A percentile compares a stretch with the other conserved stretches of the same genome.
These are phyloP conservation scores for Camptogramma bilineatum DNA, from an alignment of 2,888 invertebrate species.

Conservation along the genomic window DNA sequence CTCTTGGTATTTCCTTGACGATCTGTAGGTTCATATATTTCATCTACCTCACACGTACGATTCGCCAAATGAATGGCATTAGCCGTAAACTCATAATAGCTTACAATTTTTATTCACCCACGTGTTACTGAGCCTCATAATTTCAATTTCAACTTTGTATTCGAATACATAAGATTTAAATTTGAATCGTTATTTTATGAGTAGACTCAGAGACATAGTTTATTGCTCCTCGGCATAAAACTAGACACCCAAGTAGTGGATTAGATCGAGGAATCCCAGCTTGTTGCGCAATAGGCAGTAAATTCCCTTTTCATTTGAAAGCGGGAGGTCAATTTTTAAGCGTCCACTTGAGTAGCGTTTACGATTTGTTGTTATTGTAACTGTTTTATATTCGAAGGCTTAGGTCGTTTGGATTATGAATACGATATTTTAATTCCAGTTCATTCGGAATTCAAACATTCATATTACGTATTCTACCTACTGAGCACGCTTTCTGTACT, in stretches of 20 bases:
- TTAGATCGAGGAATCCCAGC: slow-evolving; percentile 67
- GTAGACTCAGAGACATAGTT: slow-evolving; percentile 62
- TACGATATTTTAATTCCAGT: slow-evolving; percentile 37
- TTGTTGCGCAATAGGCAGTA: slow-evolving; percentile 69
- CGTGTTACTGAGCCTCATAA: slow-evolving; percentile 55
- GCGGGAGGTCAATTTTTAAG: slow-evolving; percentile 75
- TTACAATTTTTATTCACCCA: slow-evolving; percentile 69
- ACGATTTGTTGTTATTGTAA: slow-evolving; percentile 79
- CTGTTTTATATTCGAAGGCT: slow-evolving; percentile 60
- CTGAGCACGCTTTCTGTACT: neutral
- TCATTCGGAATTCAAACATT: slow-evolving; percentile 13
- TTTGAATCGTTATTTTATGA: slow-evolving; percentile 38
- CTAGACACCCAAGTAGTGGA: slow-evolving; percentile 83
- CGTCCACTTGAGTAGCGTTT: slow-evolving; percentile 62
- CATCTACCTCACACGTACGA: slow-evolving; percentile 60
- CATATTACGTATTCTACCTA: slow-evolving; percentile 26
- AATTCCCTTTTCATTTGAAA: slow-evolving; percentile 56
- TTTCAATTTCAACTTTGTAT: slow-evolving; percentile 43
- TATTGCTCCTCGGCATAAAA: slow-evolving; percentile 78
- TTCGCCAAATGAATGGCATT: slow-evolving; percentile 79
- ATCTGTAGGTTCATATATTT: slow-evolving; percentile 19
- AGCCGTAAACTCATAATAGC: slow-evolving; percentile 72
- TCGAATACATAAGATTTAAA: slow-evolving; percentile 51
- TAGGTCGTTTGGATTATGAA: slow-evolving; percentile 48
- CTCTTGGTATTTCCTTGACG: slow-evolving; percentile 6